These are phyloP conservation scores for Schizopygopsis pylzovi DNA, from an alignment of 2,797 vertebrate species.

Conservation along the genomic window DNA sequence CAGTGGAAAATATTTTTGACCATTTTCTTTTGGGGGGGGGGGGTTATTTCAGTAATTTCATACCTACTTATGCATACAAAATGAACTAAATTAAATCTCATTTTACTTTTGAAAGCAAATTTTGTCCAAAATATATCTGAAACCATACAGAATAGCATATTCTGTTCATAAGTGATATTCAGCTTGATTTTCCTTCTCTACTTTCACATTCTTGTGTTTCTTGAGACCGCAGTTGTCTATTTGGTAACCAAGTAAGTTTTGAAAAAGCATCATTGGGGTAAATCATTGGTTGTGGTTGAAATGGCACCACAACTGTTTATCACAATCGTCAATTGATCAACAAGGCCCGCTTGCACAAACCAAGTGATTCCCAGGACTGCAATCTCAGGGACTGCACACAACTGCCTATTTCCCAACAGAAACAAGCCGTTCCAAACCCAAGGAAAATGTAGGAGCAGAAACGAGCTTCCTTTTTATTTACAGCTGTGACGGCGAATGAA, in stretches of 20 bases:
- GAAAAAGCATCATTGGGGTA: background rate
- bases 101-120: background rate
- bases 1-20: too few relatives aligned
- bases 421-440: constrained; percentile 22
- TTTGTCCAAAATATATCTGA: background rate
- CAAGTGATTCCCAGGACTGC: constrained; percentile 52
- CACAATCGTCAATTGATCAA: background rate
- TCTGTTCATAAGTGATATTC: background rate
- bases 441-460: constrained; percentile 58
- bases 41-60: background rate
- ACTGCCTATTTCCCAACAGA: constrained; percentile 54
- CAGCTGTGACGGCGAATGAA: constrained; percentile 62
- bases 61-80: background rate
- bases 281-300: background rate
- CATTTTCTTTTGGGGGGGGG: too few relatives aligned
- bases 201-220: background rate
- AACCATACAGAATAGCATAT: background rate
- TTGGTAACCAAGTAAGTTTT: background rate
- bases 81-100: background rate
- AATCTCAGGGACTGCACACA: constrained; percentile 54
- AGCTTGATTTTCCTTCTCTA: background rate
- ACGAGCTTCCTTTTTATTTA: constrained; percentile 64
- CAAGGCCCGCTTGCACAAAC: constrained; percentile 12
- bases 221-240: background rate
- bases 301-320: background rate